Base-by-base conservation (phyloP, 2,888 invertebrate genomes). In the Acleris holmiana region DNA sequence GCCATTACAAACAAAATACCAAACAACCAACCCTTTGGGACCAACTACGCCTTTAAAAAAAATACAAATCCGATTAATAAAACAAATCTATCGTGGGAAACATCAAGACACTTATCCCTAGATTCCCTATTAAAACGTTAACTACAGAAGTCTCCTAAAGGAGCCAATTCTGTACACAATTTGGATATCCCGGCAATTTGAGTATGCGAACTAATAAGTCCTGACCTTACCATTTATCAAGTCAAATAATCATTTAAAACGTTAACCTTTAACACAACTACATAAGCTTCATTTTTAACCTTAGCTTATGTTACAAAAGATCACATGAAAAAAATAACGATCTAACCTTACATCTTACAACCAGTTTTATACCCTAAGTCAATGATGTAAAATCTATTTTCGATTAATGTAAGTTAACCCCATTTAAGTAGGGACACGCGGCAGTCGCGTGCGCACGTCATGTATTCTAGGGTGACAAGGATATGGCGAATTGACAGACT, bases 401-500 rank as follows among this genome's bases (percentile, higher is more conserved):
- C 4, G 8, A 5, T 8, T 17, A 1, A 3, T 8, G 7, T 6
- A 2, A 23, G 49, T 51, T 29, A 18, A 19, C 53, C 53, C 40
- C 13, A 6, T 23, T 53, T 40, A 40, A 53, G 53, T 53, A 40
- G 29, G 4, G 53, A 1, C 53, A 53, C 53, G 53, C 8, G 53
- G 0, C 40, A 1, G 19, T 0, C 53, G 35, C 21, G 19, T 40
- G 53, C 40, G 53, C 53, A 7, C 8, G 53, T 19, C 53, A 21
- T 10, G 7, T 4, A 44, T 44, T 19, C 7, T 40, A 53, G 53
- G 53, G 53, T 40, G 40, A 18, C 40, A 53, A 40, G 29, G 51
- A 51, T 35, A 47, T 17, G 5, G 51, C 29, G 29, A 35, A 51
- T 35, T 18, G 35, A 29, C n/a, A 7, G 47, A 19, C 47, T 18